Evolutionary conservation across 2,888 invertebrate species (phyloP).

Genomic region (Pteria penguin): DNA sequence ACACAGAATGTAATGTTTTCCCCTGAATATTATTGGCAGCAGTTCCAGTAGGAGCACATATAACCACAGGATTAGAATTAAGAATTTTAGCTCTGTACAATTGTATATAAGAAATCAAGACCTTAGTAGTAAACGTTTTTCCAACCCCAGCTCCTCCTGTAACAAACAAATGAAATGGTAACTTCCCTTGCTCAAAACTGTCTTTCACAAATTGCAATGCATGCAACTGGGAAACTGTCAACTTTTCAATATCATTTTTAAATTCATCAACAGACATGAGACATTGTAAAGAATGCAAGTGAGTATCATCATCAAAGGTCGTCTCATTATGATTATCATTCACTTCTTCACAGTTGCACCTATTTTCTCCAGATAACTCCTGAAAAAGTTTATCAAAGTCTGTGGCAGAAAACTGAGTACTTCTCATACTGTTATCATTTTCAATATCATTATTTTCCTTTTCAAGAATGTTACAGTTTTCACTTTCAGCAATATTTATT

Average conservation of each 20-base stretch:
- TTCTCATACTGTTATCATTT: too few species aligned
- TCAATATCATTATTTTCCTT: too few species aligned
- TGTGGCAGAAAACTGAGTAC: not conserved
- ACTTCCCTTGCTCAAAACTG: not conserved
- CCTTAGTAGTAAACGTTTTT: conserved; percentile 36
- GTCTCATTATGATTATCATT: not conserved
- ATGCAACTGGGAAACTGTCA: conserved; percentile 22
- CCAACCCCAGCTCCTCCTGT: conserved; percentile 43
- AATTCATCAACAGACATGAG: conserved; percentile 12
- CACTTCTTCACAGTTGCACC: not conserved
- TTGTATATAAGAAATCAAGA: conserved; percentile 28
- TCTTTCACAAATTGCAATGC: conserved; percentile 5
- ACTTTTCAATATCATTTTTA: not conserved
- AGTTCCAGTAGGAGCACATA: conserved; percentile 43
- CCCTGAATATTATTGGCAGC: conserved; percentile 45
- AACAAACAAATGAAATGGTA: conserved; percentile 24
- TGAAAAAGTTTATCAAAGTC: not conserved
- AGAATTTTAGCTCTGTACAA: conserved; percentile 8
- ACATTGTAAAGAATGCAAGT: conserved; percentile 29
- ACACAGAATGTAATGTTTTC: conserved; percentile 39
- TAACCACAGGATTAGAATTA: conserved; percentile 33
- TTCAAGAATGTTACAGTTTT: too few species aligned
- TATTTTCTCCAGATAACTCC: not conserved
- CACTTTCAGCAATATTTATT: not conserved
- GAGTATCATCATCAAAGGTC: not conserved